Percentiles rank a stretch among this genome's conserved stretches.
Conservation (phyloP, 1,140 invertebrate species). For the Ruditapes philippinarum region DNA sequence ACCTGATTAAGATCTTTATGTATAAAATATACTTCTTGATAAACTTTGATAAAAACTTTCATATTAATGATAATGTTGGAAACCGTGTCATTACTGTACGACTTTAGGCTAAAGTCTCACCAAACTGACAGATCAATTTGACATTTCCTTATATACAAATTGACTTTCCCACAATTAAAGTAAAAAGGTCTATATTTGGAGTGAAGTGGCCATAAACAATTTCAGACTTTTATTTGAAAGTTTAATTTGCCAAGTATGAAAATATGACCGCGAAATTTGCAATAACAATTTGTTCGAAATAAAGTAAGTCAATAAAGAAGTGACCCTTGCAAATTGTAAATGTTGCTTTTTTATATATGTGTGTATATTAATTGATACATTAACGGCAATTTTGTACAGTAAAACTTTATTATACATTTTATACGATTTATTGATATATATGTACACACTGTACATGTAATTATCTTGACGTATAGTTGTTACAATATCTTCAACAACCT, state of each 20-base stretch:
- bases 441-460: too few species aligned
- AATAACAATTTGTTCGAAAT: neutral
- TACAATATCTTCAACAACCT: too few species aligned
- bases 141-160: conserved; percentile 62
- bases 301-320: too few species aligned
- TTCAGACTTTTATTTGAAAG: conserved; percentile 10
- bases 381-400: too few species aligned
- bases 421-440: too few species aligned
- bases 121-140: conserved; percentile 10
- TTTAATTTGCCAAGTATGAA: conserved; percentile 44
- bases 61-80: conserved; percentile 52
- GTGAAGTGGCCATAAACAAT: neutral
- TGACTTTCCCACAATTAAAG: conserved; percentile 59
- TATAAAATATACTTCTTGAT: conserved; percentile 19
- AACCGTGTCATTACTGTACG: conserved; percentile 29
- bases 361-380: too few species aligned
- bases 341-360: too few species aligned
- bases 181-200: neutral
- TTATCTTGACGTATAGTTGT: too few species aligned
- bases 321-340: too few species aligned
- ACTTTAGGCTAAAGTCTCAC: conserved; percentile 47
- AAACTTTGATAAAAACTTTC: neutral
- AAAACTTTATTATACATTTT: too few species aligned
- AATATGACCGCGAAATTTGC: conserved; percentile 9
- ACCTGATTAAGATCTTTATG: conserved; percentile 24